Conservation (phyloP, 2,113 vertebrate species). For the Zosterops borbonicus region DNA sequence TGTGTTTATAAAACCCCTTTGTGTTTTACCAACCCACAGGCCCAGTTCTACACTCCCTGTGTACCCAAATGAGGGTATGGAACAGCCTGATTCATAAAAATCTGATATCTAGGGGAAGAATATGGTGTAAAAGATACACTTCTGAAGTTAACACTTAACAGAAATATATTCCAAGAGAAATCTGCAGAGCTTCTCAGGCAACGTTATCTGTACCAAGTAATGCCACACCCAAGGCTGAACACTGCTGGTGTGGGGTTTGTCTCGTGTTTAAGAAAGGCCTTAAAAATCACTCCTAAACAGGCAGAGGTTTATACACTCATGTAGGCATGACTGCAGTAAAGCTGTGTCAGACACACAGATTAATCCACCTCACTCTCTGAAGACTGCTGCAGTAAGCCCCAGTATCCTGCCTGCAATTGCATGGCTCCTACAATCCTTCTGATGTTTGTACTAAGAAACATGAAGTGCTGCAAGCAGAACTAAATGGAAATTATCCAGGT, state of each 20-base stretch:
- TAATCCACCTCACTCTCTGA: neutral
- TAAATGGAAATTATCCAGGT: neutral
- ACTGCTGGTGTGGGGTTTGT: neutral
- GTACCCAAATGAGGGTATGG: neutral
- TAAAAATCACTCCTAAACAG: neutral
- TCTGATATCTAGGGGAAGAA: neutral
- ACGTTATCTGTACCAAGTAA: neutral
- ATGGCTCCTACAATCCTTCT: neutral
- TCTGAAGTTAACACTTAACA: neutral
- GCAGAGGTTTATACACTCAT: neutral
- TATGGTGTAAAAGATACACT: neutral
- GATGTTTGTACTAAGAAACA: neutral
- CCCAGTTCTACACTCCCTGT: neutral
- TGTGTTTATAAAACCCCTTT: neutral
- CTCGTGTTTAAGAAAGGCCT: neutral
- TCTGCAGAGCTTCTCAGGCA: neutral
- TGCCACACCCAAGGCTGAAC: neutral
- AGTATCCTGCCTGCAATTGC: neutral
- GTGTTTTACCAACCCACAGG: neutral
- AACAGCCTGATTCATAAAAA: neutral
- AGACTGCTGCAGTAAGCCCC: neutral
- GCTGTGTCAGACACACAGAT: neutral
- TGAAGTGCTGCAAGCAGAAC: neutral
- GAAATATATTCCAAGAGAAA: neutral
- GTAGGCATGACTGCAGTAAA: neutral